Evolutionary conservation across 2,888 invertebrate genomes (phyloP), one percentile per base, ranked within the genome.

Genomic region (Sceliomorpha sp.): DNA sequence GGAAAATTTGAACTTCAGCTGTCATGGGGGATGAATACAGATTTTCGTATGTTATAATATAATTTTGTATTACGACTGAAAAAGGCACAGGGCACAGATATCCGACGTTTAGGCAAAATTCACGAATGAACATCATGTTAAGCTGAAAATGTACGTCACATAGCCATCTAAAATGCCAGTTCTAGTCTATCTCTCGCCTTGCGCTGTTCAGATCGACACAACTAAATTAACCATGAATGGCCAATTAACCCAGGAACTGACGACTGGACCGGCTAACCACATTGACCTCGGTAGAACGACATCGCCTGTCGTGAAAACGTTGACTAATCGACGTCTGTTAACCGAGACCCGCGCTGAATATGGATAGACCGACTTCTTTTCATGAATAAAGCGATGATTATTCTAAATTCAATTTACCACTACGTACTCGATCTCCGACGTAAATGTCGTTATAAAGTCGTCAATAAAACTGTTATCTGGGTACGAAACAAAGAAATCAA

Each of bases 151-250:
- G 20, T 20, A 20, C 5, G 2, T 4, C 20, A 20, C 5, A 5
- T 5, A 20, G 20, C 5, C 20, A 4, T 20, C 20, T n/a, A n/a
- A n/a, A n/a, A n/a, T n/a, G n/a, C n/a, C n/a, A n/a, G n/a, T n/a
- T n/a, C n/a, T n/a, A n/a, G 34, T 9, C 13, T 40, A 53, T 10
- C 80, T 79, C 77, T 80, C 85, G 78, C 78, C 80, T 81, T 81
- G 81, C 80, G 73, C 76, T 77, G 77, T 67, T 44, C 62, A 69
- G 72, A 69, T 73, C 66, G 77, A 78, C 80, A 78, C 79, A 80
- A 81, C 83, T 85, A 83, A 86, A 86, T 87, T 87, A 85, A 82
- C 84, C 82, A 85, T 86, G 87, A 87, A 86, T 85, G 84, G 80
- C 84, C 87, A 87, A 87, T 87, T 87, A 87, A 87, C 85, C 84